Evolutionary conservation across 2,113 vertebrate genomes (phyloP).

Genomic region (Leptodactylus fuscus): DNA sequence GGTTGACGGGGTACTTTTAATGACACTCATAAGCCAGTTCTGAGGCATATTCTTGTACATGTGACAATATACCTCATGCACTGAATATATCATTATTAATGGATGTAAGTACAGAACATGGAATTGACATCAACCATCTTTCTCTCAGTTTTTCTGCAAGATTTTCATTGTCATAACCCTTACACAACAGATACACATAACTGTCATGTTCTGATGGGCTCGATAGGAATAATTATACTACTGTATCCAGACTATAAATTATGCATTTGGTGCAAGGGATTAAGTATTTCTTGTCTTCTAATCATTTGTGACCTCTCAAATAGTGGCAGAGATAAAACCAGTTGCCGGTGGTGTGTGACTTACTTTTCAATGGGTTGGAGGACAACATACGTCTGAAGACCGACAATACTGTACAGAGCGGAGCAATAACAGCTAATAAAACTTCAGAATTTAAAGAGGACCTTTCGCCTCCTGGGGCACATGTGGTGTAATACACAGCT

Average conservation of each 20-base stretch:
- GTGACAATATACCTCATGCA: conserved; percentile 4
- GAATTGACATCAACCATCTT: background rate
- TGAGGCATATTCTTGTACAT: conserved; percentile 8
- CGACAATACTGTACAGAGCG: too few relatives aligned
- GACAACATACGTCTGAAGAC: too few relatives aligned
- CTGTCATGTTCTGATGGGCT: background rate
- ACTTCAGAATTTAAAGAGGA: too few relatives aligned
- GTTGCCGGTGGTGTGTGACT: too few relatives aligned
- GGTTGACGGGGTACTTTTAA: background rate
- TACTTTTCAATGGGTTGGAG: too few relatives aligned
- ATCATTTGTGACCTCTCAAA: too few relatives aligned
- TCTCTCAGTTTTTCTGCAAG: background rate
- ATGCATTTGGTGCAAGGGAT: background rate
- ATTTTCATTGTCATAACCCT: background rate
- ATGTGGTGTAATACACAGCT: too few relatives aligned
- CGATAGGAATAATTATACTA: background rate
- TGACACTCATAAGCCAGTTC: conserved; percentile 10
- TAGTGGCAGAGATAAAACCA: too few relatives aligned
- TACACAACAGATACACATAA: background rate
- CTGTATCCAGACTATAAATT: background rate
- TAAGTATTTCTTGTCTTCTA: background rate
- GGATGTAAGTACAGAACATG: background rate
- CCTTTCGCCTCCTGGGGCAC: too few relatives aligned
- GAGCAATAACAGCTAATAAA: too few relatives aligned
- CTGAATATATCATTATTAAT: conserved; percentile 11